Conservation (phyloP, 2,888 invertebrate species). For the Archips xylosteana region DNA sequence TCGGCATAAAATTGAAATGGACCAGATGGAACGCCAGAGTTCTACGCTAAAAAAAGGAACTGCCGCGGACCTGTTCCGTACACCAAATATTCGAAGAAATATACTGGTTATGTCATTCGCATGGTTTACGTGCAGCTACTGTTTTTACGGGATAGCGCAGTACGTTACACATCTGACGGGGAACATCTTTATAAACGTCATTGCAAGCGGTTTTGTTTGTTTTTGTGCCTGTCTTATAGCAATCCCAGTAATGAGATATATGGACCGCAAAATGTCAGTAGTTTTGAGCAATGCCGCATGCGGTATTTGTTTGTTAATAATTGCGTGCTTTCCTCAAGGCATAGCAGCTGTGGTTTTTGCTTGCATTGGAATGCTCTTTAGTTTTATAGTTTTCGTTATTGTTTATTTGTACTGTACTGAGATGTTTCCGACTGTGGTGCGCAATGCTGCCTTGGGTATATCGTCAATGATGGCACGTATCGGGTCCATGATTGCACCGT, state of each 20-base stretch:
- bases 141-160: constrained; percentile 91
- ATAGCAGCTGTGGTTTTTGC: constrained; percentile 85
- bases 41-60: constrained; percentile 67
- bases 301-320: constrained; percentile 85
- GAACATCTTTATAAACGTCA: constrained; percentile 92
- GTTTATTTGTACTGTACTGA: constrained; percentile 94
- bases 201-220: constrained; percentile 88
- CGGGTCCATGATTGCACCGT: constrained; percentile 94
- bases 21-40: constrained; percentile 57
- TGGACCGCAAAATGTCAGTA: constrained; percentile 87
- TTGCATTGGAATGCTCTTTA: constrained; percentile 90
- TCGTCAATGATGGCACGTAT: constrained; percentile 94
- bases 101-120: constrained; percentile 89
- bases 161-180: constrained; percentile 91
- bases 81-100: constrained; percentile 88
- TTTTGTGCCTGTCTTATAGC: constrained; percentile 85
- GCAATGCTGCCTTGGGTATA: constrained; percentile 93
- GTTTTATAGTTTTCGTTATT: constrained; percentile 92
- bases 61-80: constrained; percentile 87
- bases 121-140: constrained; percentile 92
- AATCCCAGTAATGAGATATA: constrained; percentile 86
- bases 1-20: constrained; percentile 64
- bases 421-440: constrained; percentile 94
- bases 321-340: constrained; percentile 84
- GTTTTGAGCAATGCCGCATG: constrained; percentile 85